Base-by-base conservation (phyloP, 2,888 invertebrate genomes). In the Amphiduros pacificus region DNA sequence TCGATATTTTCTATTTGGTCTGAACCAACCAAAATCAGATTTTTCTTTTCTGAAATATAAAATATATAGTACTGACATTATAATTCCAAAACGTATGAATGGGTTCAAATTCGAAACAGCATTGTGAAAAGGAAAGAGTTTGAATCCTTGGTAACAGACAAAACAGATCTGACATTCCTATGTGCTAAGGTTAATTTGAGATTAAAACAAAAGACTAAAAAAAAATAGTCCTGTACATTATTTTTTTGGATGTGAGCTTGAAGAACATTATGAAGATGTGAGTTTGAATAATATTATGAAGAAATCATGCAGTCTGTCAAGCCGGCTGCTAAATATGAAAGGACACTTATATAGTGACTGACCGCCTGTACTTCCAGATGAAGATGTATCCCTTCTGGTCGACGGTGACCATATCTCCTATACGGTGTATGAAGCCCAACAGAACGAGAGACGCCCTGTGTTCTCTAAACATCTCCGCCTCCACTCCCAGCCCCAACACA, bases 351-450 rank as follows among this genome's bases (percentile, higher is more conserved):
- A 28, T 27, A 29, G n/a, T n/a, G 5, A 54, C 71, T 63, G 61
- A 77, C 76, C 58, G 67, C 29, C 67, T 68, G 58, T 74, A 74
- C 61, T 71, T 74, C 78, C 78, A 77, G 31, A 73, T 65, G 53
- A 69, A 69, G 50, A 78, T 71, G 57, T 69, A 76, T 1, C 74
- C 78, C 24, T 72, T 66, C 26, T 67, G 50, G 62, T 78, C 78
- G 0, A 77, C 75, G 1, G 75, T 75, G 14, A 77, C 70, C 67
- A 78, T 65, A 29, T 73, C 70, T 50, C 72, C 73, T 6, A 74
- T 69, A 57, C 73, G 69, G 56, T 76, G 71, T 1, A 74, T 61
- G 56, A 72, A 76, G 20, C 73, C 70, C 27, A 77, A 62, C 58
- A 68, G 68, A 4, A 76, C 68, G 28, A 77, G 63, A 17, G 69